A percentile compares a stretch with the other conserved stretches of the same genome.
Evolutionary conservation across 2,888 invertebrate species (phyloP).

Genomic region (Carpatolechia fugitivella): DNA sequence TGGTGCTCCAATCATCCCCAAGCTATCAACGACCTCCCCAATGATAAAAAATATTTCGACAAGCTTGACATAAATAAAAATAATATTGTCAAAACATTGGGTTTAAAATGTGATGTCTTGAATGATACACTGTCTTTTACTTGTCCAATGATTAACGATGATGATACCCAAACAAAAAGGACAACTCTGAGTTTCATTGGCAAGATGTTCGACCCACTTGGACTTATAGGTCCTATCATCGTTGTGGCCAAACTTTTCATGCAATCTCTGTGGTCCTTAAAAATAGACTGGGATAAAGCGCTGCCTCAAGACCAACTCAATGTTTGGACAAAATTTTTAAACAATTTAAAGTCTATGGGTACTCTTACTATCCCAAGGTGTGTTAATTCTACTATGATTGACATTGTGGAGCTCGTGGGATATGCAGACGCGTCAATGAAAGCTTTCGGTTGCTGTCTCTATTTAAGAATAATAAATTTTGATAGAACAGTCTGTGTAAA

Average conservation of each 20-base stretch:
- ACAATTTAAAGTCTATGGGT: neutral
- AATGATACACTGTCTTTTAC: constrained; percentile 7
- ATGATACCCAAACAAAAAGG: constrained; percentile 9
- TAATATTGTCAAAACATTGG: constrained; percentile 13
- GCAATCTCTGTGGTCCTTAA: constrained; percentile 12
- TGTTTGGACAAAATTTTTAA: neutral
- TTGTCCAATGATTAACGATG: constrained; percentile 1
- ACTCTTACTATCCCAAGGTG: neutral
- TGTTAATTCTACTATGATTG: neutral
- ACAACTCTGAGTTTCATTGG: constrained; percentile 15
- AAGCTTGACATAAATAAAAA: neutral
- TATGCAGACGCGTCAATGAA: constrained; percentile 9
- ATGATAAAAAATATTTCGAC: neutral
- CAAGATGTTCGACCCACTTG: constrained; percentile 18
- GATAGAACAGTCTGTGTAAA: neutral
- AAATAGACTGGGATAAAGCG: constrained; percentile 8
- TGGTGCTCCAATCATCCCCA: constrained; percentile 11
- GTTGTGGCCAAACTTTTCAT: constrained; percentile 13
- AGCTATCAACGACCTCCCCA: constrained; percentile 12
- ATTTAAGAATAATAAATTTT: neutral
- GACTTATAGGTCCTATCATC: constrained; percentile 15
- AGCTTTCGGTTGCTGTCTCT: constrained; percentile 13
- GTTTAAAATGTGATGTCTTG: constrained; percentile 9
- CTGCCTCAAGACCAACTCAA: neutral
- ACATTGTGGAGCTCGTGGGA: neutral